These are phyloP conservation scores for Idaea aversata DNA, from an alignment of 2,888 invertebrate genomes.

Conservation along the genomic window DNA sequence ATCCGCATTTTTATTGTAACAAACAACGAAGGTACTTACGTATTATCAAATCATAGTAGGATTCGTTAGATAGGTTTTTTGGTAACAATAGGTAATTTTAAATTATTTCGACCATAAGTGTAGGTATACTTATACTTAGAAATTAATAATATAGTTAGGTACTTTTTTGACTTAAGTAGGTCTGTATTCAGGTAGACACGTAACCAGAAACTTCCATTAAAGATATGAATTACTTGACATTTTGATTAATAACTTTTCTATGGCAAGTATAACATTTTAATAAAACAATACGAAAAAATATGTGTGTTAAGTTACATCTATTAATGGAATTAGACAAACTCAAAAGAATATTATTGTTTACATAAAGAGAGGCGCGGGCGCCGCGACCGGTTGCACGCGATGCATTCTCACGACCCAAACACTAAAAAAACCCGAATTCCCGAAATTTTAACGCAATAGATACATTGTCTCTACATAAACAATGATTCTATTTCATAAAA, in stretches of 20 bases:
- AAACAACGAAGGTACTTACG: constrained; percentile 1
- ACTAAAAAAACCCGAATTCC: constrained; percentile 61
- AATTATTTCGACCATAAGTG: too few relatives aligned
- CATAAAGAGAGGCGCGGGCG: constrained; percentile 50
- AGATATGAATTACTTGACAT: too few relatives aligned
- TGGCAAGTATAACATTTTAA: too few relatives aligned
- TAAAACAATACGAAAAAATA: too few relatives aligned
- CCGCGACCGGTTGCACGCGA: constrained; percentile 59
- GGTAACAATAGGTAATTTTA: neutral
- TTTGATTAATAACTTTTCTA: too few relatives aligned
- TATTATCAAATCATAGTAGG: neutral
- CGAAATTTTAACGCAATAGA: constrained; percentile 69
- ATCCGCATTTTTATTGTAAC: neutral
- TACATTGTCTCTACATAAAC: constrained; percentile 74
- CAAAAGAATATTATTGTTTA: constrained; percentile 60
- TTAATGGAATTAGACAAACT: constrained; percentile 43
- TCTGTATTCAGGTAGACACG: too few relatives aligned
- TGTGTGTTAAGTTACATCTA: constrained; percentile 19
- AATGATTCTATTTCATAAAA: constrained; percentile 63
- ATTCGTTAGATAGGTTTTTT: constrained; percentile 25
- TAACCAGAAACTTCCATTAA: too few relatives aligned
- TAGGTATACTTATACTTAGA: too few relatives aligned
- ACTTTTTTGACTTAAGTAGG: too few relatives aligned
- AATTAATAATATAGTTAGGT: too few relatives aligned
- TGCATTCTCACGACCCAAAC: constrained; percentile 72